Conservation (phyloP, 2,888 invertebrate genomes). For the Caenorhabditis macrosperma region DNA sequence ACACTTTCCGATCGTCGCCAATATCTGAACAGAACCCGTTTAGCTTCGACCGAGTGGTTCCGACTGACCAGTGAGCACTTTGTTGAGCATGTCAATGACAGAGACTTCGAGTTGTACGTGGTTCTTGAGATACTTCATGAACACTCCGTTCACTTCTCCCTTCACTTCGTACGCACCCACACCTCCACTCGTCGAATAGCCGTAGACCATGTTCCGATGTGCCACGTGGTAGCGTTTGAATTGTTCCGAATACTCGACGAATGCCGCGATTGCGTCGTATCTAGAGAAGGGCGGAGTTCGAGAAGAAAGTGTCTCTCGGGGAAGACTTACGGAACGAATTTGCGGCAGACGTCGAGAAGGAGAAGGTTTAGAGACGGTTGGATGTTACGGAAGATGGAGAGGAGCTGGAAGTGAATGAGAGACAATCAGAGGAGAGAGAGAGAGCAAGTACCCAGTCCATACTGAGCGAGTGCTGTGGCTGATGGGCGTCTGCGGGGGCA, state of each 20-base stretch:
- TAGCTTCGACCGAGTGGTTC: too few species aligned
- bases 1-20: conserved; percentile 77
- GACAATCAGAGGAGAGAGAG: neutral
- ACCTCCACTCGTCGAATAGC: conserved; percentile 79
- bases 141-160: conserved; percentile 80
- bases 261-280: conserved; percentile 51
- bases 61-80: too few species aligned
- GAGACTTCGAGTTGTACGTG: conserved; percentile 69
- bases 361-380: conserved; percentile 81
- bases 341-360: conserved; percentile 81
- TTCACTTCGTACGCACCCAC: conserved; percentile 79
- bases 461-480: conserved; percentile 79
- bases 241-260: conserved; percentile 73
- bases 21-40: too few species aligned
- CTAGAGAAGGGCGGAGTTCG: conserved; percentile 34
- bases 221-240: conserved; percentile 66
- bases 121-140: conserved; percentile 80
- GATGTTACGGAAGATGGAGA: conserved; percentile 79
- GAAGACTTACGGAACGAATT: conserved; percentile 75
- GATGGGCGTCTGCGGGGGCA: conserved; percentile 77
- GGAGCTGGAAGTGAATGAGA: conserved; percentile 62
- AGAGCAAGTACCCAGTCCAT: conserved; percentile 76
- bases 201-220: conserved; percentile 79
- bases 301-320: neutral
- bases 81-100: conserved; percentile 77